Evolutionary conservation across 1,140 invertebrate species (phyloP), one percentile per base, ranked within the genome.

Genomic region (Drosophila mayri): DNA sequence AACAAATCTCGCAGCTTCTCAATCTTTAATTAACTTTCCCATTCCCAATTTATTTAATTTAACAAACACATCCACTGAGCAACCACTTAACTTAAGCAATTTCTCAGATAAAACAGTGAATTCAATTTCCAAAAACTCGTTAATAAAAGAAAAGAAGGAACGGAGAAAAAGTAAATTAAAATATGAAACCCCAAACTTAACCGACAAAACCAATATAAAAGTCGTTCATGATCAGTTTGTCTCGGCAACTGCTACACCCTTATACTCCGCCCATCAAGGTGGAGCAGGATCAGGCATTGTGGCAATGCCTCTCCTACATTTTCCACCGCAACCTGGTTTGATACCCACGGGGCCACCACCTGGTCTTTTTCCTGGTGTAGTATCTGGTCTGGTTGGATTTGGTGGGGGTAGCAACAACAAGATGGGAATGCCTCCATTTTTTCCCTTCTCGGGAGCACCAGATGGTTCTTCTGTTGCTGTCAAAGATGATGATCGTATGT

Each of bases 321-420:
- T 94, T 80, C 93, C 94, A 7, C 93, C 95, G n/a, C 94, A 95
- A 8, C 95, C 95, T 12, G 95, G 96, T 38, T 92, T 96, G 30
- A 96, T 96, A 81, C 95, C 95, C 1, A 94, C 81, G 1, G 81
- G 94, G 0, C 52, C 52, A 38, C 52, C 35, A 59, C 94, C 95
- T 37, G 93, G 93, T 1, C 68, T 94, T 14, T 94, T 94, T 67
- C 93, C 90, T n/a, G 46, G 82, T 11, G 52, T 79, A 40, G 49
- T 79, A 28, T 44, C 79, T 25, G 70, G 55, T 25, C 55, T 88
- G 6, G 61, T 70, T 4, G 59, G 66, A 12, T 84, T 81, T 28
- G 43, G 41, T 38, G 65, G 46, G 14, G 40, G 41, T 37, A 67
- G 47, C 30, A 49, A 50, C 18, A 76, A 54, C 32, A 50, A 44